Base-by-base conservation (phyloP, 2,113 vertebrate genomes). In the Siphamia tubifer region DNA sequence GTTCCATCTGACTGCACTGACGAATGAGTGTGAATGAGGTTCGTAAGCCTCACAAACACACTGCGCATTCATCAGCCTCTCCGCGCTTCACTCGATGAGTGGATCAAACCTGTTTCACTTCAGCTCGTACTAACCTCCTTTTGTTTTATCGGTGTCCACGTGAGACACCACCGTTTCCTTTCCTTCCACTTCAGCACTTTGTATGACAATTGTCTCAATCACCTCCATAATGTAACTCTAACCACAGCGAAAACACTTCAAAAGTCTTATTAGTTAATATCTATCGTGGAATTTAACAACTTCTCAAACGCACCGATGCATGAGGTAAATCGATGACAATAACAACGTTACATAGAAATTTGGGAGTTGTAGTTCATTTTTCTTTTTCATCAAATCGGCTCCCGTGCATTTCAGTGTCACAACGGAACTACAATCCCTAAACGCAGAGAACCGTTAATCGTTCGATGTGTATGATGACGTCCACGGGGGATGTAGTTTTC, bases 281-380 rank as follows among this genome's bases (percentile, higher is more conserved):
- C 13, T 58, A 83, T 36, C 82, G 90, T 65, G 74, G 89, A 91
- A 28, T 92, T 93, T 90, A 91, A 91, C 90, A 92, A 92, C 92
- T 35, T 54, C 34, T 20, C 12, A 15, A 17, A 40, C 36, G 12
- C 71, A 88, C 45, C 90, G 88, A 77, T 91, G 84, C 85, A 62
- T 79, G 60, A 42, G 67, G 25, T 49, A 74, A 73, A 83, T 63
- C 85, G 85, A 80, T 89, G 88, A 89, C 2, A 74, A 88, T 79
- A 89, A 84, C 84, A 88, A 89, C 87, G 64, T 23, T 27, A 2
- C 28, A 7, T 1, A 23, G 34, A 35, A 47, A 1, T 15, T 1
- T 39, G 86, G 89, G 67, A 75, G 28, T 2, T 82, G 86, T 79
- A 89, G 89, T 91, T 47, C 17, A 1, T 32, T 69, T 16, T 3